Conservation (phyloP, 2,113 vertebrate species). For the Caretta caretta region DNA sequence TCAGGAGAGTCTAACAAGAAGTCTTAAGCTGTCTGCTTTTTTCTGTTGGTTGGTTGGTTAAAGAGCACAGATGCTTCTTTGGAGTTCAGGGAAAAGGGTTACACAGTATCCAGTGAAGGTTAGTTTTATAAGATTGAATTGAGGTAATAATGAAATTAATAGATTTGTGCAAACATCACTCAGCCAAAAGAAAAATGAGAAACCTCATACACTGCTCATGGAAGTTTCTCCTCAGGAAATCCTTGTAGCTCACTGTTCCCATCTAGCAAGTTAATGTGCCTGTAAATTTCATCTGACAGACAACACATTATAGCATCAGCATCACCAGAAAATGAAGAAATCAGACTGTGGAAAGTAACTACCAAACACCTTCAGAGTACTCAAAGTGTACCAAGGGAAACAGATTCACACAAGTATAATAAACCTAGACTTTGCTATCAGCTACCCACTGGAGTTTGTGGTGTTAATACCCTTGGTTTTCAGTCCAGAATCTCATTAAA, state of each 20-base stretch:
- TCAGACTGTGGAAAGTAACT: slow-evolving; percentile 41
- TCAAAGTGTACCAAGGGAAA: slow-evolving; percentile 39
- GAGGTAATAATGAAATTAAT: slow-evolving; percentile 14
- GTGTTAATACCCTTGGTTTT: slow-evolving; percentile 46
- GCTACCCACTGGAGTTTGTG: slow-evolving; percentile 6
- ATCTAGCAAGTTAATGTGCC: slow-evolving; percentile 6
- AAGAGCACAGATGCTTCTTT: background rate
- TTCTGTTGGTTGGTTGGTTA: background rate
- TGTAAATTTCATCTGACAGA: slow-evolving; percentile 60
- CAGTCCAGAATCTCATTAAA: slow-evolving; percentile 41
- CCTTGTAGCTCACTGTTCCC: slow-evolving; percentile 18
- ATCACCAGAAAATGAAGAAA: slow-evolving; percentile 61
- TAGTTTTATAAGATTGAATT: slow-evolving; percentile 6
- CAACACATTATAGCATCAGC: slow-evolving; percentile 48
- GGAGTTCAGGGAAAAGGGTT: background rate
- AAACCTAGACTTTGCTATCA: slow-evolving; percentile 10
- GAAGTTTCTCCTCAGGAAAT: slow-evolving; percentile 44
- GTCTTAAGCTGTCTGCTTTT: background rate
- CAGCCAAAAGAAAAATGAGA: background rate
- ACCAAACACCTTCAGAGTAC: slow-evolving; percentile 39
- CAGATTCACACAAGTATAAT: slow-evolving; percentile 51
- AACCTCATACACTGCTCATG: background rate
- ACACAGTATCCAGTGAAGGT: background rate
- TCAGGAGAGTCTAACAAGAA: background rate
- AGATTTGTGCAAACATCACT: background rate